Base-by-base conservation (phyloP, 2,797 vertebrate genomes). In the Hippocampus kuda region DNA sequence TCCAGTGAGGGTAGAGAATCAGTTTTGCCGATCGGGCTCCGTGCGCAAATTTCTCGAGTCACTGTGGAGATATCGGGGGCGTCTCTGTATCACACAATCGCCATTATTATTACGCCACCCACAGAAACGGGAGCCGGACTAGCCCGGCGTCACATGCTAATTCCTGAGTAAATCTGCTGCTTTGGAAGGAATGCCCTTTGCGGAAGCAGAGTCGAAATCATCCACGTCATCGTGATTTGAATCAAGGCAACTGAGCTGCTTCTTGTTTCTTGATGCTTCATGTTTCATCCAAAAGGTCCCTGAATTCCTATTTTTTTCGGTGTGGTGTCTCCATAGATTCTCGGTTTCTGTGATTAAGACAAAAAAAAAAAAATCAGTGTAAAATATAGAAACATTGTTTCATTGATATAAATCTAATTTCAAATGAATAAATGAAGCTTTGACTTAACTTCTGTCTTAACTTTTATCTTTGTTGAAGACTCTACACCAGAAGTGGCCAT, bases 11-110 rank as follows among this genome's bases (percentile, higher is more conserved):
- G 71, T 69, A 79, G 71, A 86, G 79, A 86, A 85, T 88, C 80
- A 77, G 83, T 85, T 85, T 72, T 69, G 72, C 71, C 82, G 81
- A 65, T 83, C 67, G 71, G 64, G 56, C 78, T 53, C 18, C 27
- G 72, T 72, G 80, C 26, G 70, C 88, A 84, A 89, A 89, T 88
- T 89, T 75, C 79, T 72, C 84, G 81, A 82, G 83, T 85, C 81
- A 85, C 85, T 87, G 84, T 77, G 83, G 82, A 76, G 84, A 73
- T 76, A n/a, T 51, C 68, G 73, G 77, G 81, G 83, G 78, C 83
- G 86, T 81, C 81, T 75, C 78, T 54, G 84, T 81, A 83, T 78
- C 81, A 84, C 81, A 80, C 73, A 86, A 86, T 85, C 80, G 75
- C 83, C 69, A 84, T 84, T 85, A 87, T 84, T 85, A 87, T 87